Base-by-base conservation (phyloP, 2,797 vertebrate species). In the Novumbra hubbsi region DNA sequence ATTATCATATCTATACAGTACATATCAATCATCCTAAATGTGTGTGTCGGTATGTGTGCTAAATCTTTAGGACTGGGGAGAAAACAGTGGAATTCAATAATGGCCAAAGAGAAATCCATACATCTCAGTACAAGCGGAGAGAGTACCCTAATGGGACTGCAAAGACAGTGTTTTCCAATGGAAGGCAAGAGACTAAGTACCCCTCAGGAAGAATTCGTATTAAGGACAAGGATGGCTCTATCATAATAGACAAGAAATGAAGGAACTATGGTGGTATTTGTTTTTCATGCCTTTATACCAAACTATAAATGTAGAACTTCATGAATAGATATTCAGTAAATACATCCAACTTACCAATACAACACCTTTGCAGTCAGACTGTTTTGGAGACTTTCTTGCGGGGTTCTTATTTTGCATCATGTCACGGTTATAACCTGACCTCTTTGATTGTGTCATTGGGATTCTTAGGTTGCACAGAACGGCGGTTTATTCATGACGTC, bases 101-200 rank as follows among this genome's bases (percentile, higher is more conserved):
- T 0, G 91, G 93, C 9, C 92, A 94, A 77, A 92, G 76, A 67
- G 93, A 94, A 77, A 83, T 91, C 79, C 93, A 93, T 71, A 92
- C 91, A 0, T 72, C 77, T 0, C 88, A 84, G 50, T 94, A 91
- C 74, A 94, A 90, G 80, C 88, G 90, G 65, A 86, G 88, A 30
- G 91, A 94, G 32, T 93, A 92, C 75, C 92, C 83, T 0, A 89
- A 95, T 0, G 94, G 94, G 38, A 93, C 92, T 0, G 6, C 90
- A 12, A 94, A 89, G 88, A 94, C 90, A 0, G 65, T 93, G n/a
- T 93, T 92, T 78, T 71, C 83, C 62, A 89, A 78, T 0, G 80
- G 90, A 64, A 86, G 78, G 5, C 88, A 84, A 78, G 91, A 93
- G 79, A 92, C 83, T 15, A 91, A 91, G 72, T 84, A 83, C 5